Evolutionary conservation across 2,888 invertebrate species (phyloP).

Genomic region (Toxonevra muliebris): DNA sequence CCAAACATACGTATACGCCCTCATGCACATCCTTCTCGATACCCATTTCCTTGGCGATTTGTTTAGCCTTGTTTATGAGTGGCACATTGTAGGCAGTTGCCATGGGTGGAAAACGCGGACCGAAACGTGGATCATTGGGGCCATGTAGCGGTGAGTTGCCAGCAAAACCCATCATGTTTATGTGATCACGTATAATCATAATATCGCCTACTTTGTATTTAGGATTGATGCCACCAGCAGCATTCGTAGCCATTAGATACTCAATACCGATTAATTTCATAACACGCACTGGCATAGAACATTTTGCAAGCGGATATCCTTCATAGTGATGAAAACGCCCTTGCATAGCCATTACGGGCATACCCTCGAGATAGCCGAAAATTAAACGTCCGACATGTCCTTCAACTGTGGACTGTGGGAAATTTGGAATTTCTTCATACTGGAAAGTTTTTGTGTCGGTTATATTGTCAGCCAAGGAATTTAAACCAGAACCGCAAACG

Average conservation of each 20-base stretch:
- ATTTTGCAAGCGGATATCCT: conserved; percentile 93
- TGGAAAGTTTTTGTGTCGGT: conserved; percentile 77
- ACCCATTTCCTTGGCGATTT: conserved; percentile 76
- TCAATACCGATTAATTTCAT: conserved; percentile 95
- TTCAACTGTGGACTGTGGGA: conserved; percentile 90
- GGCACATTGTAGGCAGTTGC: conserved; percentile 85
- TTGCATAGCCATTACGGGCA: conserved; percentile 94
- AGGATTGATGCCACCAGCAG: conserved; percentile 94
- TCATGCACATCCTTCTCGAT: conserved; percentile 79
- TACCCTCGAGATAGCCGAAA: conserved; percentile 83
- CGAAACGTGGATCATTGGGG: conserved; percentile 92
- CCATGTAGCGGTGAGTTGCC: conserved; percentile 95
- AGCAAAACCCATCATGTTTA: conserved; percentile 95
- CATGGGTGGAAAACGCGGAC: conserved; percentile 93
- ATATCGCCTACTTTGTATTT: conserved; percentile 91
- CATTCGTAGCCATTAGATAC: conserved; percentile 93
- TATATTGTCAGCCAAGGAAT: conserved; percentile 79
- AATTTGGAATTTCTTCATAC: conserved; percentile 92
- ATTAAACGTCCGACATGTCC: conserved; percentile 93
- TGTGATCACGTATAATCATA: conserved; percentile 97
- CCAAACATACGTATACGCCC: conserved; percentile 94
- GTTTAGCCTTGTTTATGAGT: conserved; percentile 75
- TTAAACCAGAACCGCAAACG: conserved; percentile 93
- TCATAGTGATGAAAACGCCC: conserved; percentile 98
- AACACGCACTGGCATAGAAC: conserved; percentile 93